Evolutionary conservation across 1,140 invertebrate genomes (phyloP), one percentile per base, ranked within the genome.

Genomic region (Prorops nasuta): DNA sequence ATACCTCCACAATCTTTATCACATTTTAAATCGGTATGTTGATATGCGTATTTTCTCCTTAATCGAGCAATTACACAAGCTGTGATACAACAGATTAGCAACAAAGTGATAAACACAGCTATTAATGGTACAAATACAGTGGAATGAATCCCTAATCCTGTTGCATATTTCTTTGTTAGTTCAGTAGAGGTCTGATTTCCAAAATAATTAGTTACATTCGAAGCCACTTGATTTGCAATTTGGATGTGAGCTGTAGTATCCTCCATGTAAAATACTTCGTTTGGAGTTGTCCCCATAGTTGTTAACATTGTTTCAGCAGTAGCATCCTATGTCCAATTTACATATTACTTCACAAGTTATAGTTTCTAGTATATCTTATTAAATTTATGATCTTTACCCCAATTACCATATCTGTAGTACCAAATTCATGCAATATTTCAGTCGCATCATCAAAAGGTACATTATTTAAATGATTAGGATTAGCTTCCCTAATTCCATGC

Each of bases 41-140:
- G 54, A 28, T 63, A 62, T 41, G 18, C 47, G 3, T 48, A 52
- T 38, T 56, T 71, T 36, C 54, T 66, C 41, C 56, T 73, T 20
- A 60, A 52, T 51, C 44, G 67, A 1, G 61, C 50, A 35, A 75
- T 51, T 3, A 66, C 34, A 16, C 62, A 69, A 9, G 61, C 47
- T 0, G 58, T 49, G 12, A 71, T 43, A 15, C 69, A 72, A 20
- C 69, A 74, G 4, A 76, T 15, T 6, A 72, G 35, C 15, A 74
- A 9, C 8, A 58, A 14, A 18, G 54, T 8, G 3, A 43, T 8
- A 15, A 62, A 44, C 4, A 56, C 15, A 1, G 53, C 43, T 10
- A 47, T 62, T 9, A 70, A 34, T 15, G 74, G 44, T 14, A 65
- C 44, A 4, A 51, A 7, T 18, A 66, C 45, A n/a, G 48, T 54